These are phyloP conservation scores for Arothron firmamentum DNA, from an alignment of 2,113 vertebrate species.

Conservation along the genomic window DNA sequence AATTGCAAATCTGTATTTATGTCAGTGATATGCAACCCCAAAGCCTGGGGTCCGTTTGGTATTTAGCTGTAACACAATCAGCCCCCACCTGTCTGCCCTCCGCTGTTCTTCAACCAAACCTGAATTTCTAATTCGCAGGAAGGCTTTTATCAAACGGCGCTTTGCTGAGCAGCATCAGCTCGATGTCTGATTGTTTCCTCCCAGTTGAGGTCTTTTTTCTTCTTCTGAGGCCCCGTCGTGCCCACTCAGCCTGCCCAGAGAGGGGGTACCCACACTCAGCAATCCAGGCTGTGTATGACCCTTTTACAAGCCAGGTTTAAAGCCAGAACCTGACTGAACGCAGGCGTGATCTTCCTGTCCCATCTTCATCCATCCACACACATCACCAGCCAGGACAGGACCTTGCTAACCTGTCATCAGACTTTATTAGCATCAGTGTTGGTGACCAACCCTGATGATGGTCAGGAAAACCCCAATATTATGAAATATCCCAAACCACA, in stretches of 20 bases:
- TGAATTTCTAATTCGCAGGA: constrained; percentile 53
- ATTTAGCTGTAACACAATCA: constrained; percentile 34
- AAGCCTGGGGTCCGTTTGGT: constrained; percentile 5
- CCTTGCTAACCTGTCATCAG: no score
- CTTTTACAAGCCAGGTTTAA: no score
- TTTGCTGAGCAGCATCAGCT: constrained; percentile 45
- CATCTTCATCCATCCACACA: no score
- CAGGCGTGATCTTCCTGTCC: no score
- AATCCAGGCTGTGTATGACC: background rate
- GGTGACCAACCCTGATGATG: no score
- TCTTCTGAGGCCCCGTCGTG: background rate
- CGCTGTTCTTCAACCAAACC: constrained; percentile 26
- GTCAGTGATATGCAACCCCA: constrained; percentile 30
- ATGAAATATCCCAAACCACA: no score
- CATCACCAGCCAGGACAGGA: no score
- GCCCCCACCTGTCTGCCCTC: constrained; percentile 2
- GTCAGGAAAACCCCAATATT: no score
- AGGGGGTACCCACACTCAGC: background rate
- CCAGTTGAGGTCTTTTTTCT: constrained; percentile 18
- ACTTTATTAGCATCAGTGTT: no score
- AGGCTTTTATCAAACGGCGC: constrained; percentile 36
- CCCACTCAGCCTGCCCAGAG: constrained; percentile 12
- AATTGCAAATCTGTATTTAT: constrained; percentile 41
- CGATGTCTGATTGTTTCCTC: constrained; percentile 27
- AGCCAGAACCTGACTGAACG: no score